A percentile compares a stretch with the other conserved stretches of the same genome.
phyloP scores from a whole-genome alignment of 2,888 invertebrate genomes.

The Aspidapion aeneum region DNA sequence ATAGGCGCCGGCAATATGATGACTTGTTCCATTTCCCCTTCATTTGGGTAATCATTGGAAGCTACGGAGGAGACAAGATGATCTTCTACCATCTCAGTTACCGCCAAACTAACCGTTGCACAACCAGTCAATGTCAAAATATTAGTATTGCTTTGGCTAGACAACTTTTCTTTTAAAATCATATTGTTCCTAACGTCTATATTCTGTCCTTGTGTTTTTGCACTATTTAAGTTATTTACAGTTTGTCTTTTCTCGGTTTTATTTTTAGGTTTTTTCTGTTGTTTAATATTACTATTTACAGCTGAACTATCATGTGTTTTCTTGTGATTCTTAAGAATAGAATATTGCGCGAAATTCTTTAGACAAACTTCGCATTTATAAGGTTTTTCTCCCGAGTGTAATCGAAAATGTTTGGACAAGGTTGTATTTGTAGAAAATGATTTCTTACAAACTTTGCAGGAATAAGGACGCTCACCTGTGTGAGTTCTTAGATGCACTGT shows the following conservation, averaged over 20 bases:
- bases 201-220: background rate
- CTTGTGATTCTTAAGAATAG: conserved; percentile 39
- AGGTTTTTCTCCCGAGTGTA: conserved; percentile 43
- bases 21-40: conserved; percentile 13
- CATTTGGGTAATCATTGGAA: too few species aligned
- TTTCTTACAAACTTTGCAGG: conserved; percentile 36
- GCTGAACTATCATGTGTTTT: conserved; percentile 28
- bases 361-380: conserved; percentile 40
- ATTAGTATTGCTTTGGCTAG: background rate
- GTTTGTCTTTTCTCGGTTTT: background rate
- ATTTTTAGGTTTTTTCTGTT: background rate
- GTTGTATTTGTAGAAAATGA: conserved; percentile 38
- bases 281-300: background rate
- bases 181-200: too few species aligned
- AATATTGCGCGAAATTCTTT: conserved; percentile 40
- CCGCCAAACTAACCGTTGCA: background rate
- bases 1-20: conserved; percentile 22
- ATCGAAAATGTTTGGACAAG: conserved; percentile 37
- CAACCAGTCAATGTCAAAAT: background rate
- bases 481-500: conserved; percentile 35
- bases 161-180: too few species aligned
- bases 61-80: too few species aligned
- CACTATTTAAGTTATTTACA: too few species aligned
- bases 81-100: background rate
- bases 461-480: conserved; percentile 42